Conservation (phyloP, 2,113 vertebrate genomes). For the Nesoenas mayeri region DNA sequence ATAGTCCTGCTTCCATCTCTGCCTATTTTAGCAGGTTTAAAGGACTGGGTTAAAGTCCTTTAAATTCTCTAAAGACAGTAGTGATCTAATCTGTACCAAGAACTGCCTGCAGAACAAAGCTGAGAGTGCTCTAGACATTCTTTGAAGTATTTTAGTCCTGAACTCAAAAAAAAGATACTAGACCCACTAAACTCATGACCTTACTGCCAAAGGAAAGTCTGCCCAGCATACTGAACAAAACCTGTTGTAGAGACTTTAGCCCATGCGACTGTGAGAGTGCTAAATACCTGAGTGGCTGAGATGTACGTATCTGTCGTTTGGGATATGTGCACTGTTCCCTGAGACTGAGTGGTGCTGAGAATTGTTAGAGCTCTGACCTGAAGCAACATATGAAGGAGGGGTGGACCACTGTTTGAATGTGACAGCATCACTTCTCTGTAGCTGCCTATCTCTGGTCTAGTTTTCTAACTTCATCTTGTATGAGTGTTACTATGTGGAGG, state of each 20-base stretch:
- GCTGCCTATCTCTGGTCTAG: conserved; percentile 24
- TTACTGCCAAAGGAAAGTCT: conserved; percentile 63
- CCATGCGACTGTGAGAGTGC: background rate
- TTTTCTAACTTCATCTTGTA: conserved; percentile 56
- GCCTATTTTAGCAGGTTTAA: conserved; percentile 44
- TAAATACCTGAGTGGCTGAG: background rate
- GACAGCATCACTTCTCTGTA: conserved; percentile 16
- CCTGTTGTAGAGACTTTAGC: background rate
- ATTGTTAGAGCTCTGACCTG: conserved; percentile 17
- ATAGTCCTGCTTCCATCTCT: conserved; percentile 54
- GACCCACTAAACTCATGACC: conserved; percentile 21
- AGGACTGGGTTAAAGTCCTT: conserved; percentile 13
- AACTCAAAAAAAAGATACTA: conserved; percentile 5
- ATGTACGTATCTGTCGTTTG: conserved; percentile 23
- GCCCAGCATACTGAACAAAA: background rate
- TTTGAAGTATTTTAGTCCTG: conserved; percentile 48
- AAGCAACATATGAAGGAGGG: background rate
- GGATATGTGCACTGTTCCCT: conserved; percentile 1
- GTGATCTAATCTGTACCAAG: conserved; percentile 47
- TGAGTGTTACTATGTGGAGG: conserved; percentile 41
- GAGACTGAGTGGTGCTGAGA: background rate
- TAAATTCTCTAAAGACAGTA: conserved; percentile 8
- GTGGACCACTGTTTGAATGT: conserved; percentile 37
- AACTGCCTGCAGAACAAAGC: conserved; percentile 18
- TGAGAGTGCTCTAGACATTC: conserved; percentile 7